Evolutionary conservation across 2,888 invertebrate genomes (phyloP).

Genomic region (Rotaria macrura): DNA sequence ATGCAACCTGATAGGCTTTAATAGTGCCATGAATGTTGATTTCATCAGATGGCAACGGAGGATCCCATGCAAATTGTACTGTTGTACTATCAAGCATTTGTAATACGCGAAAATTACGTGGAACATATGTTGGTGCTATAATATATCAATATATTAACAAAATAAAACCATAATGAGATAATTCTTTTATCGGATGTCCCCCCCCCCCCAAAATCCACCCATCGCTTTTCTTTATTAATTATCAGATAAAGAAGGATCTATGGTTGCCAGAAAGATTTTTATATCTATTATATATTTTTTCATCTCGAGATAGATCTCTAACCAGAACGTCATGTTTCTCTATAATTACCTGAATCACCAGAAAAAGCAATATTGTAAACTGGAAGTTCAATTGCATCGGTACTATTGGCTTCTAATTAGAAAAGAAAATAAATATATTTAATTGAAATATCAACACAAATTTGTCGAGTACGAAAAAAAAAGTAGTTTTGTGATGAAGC

Average conservation of each 20-base stretch:
- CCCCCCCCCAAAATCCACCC: too few relatives aligned
- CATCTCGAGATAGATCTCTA: too few relatives aligned
- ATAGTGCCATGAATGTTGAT: not conserved
- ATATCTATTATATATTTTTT: too few relatives aligned
- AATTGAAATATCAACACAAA: too few relatives aligned
- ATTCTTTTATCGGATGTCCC: not conserved
- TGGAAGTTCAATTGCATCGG: conserved; percentile 22
- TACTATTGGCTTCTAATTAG: not conserved
- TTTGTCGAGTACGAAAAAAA: too few relatives aligned
- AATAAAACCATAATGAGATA: not conserved
- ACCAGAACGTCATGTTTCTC: too few relatives aligned
- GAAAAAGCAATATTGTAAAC: conserved; percentile 20
- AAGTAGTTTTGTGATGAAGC: too few relatives aligned
- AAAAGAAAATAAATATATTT: not conserved
- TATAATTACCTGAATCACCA: conserved; percentile 28
- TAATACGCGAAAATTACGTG: conserved; percentile 28
- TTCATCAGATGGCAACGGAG: not conserved
- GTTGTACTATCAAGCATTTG: conserved; percentile 23
- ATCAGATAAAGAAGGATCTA: too few relatives aligned
- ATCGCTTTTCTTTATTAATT: too few relatives aligned
- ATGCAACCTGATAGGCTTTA: not conserved
- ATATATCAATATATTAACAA: not conserved
- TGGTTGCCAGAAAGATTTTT: too few relatives aligned
- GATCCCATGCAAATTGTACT: conserved; percentile 32
- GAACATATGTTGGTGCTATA: conserved; percentile 23